phyloP scores from a whole-genome alignment of 2,113 vertebrate species.

The Nesoenas mayeri region DNA sequence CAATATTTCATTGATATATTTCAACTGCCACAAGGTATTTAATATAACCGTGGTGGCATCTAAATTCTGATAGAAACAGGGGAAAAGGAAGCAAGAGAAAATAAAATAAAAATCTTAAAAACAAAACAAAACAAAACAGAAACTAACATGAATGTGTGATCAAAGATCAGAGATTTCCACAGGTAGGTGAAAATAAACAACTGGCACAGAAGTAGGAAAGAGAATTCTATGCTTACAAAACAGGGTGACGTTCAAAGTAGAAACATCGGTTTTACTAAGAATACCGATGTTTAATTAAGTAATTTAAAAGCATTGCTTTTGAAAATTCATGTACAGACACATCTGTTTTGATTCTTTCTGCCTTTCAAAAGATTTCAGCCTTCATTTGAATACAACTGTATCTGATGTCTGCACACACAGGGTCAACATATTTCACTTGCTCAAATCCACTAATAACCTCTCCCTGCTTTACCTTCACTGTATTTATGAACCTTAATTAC shows the following conservation, averaged over 20 bases:
- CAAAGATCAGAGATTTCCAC: background rate
- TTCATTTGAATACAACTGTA: background rate
- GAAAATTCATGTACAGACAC: background rate
- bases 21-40: background rate
- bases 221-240: background rate
- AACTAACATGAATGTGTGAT: background rate
- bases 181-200: background rate
- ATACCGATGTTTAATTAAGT: background rate
- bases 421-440: background rate
- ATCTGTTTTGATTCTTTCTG: background rate
- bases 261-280: background rate
- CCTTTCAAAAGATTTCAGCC: background rate
- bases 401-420: background rate
- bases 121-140: background rate
- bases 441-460: background rate
- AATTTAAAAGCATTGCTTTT: background rate
- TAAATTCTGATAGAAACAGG: background rate
- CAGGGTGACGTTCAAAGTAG: background rate
- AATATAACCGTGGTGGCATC: background rate
- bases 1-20: background rate
- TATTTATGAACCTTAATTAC: background rate
- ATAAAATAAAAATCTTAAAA: background rate
- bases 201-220: background rate
- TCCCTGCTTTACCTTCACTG: background rate
- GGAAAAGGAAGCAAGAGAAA: rapidly evolving